A percentile compares a stretch with the other conserved stretches of the same genome.
Conservation (phyloP, 1,140 invertebrate genomes). For the Grapholita molesta region DNA sequence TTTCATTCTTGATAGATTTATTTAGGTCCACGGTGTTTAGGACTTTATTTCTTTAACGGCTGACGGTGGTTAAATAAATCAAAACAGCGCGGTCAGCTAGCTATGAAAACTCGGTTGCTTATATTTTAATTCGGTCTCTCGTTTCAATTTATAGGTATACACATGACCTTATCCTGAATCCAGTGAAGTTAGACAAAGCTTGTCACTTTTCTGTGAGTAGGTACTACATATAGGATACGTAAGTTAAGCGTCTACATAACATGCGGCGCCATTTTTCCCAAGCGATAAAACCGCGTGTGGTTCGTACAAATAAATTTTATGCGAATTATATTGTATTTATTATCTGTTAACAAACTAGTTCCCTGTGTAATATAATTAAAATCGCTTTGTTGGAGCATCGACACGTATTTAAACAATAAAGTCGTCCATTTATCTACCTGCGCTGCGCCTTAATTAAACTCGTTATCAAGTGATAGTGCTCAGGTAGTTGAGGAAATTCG, state of each 20-base stretch:
- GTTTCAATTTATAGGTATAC: background rate
- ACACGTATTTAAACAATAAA: slow-evolving; percentile 11
- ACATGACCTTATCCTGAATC: background rate
- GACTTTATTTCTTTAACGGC: background rate
- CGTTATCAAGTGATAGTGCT: slow-evolving; percentile 1
- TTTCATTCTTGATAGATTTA: background rate
- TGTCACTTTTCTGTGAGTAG: background rate
- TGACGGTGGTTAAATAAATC: background rate
- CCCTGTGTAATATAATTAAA: background rate
- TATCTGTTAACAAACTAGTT: slow-evolving; percentile 8
- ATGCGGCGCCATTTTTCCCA: too few species aligned
- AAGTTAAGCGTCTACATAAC: too few species aligned
- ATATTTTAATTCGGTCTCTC: background rate
- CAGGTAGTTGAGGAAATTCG: slow-evolving; percentile 19
- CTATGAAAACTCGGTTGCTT: too few species aligned
- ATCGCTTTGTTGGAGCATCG: background rate
- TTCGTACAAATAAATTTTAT: background rate
- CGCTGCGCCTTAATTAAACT: slow-evolving; percentile 5
- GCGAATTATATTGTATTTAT: background rate
- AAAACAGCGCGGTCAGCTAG: background rate
- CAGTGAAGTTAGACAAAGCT: background rate
- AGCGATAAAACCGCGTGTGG: too few species aligned
- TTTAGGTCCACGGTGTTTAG: too few species aligned
- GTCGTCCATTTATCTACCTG: slow-evolving; percentile 8
- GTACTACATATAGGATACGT: too few species aligned